Evolutionary conservation across 2,888 invertebrate species (phyloP).

Genomic region (Pristionchus fissidentatus): DNA sequence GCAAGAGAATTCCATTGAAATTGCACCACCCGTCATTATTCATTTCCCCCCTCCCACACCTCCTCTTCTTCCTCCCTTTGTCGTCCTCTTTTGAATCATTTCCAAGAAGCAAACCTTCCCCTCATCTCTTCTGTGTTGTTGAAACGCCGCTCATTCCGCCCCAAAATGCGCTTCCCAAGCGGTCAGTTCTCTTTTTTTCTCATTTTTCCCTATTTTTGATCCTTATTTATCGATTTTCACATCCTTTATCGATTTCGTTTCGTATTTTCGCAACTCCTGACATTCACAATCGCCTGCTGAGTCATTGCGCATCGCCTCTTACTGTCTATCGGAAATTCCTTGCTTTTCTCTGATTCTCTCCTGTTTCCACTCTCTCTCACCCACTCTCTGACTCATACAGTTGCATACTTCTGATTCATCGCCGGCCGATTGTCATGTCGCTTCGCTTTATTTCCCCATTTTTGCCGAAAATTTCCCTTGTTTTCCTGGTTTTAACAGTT

Average conservation of each 20-base stretch:
- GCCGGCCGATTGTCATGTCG: no score
- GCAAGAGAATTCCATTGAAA: no score
- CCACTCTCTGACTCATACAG: constrained; percentile 1
- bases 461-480: neutral
- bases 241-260: no score
- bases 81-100: no score
- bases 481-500: neutral
- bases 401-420: constrained; percentile 1
- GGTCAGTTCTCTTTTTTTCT: constrained; percentile 18
- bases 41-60: no score
- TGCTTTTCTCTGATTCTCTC: neutral
- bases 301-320: constrained; percentile 7
- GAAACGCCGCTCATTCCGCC: no score
- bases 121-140: no score
- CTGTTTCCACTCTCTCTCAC: neutral
- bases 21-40: no score
- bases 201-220: neutral
- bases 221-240: neutral
- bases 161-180: neutral
- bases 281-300: no score
- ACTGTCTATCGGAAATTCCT: neutral
- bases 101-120: no score
- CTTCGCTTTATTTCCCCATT: neutral
- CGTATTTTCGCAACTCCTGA: no score
- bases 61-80: no score